phyloP scores from a whole-genome alignment of 2,113 vertebrate species.

The Tympanuchus pallidicinctus region DNA sequence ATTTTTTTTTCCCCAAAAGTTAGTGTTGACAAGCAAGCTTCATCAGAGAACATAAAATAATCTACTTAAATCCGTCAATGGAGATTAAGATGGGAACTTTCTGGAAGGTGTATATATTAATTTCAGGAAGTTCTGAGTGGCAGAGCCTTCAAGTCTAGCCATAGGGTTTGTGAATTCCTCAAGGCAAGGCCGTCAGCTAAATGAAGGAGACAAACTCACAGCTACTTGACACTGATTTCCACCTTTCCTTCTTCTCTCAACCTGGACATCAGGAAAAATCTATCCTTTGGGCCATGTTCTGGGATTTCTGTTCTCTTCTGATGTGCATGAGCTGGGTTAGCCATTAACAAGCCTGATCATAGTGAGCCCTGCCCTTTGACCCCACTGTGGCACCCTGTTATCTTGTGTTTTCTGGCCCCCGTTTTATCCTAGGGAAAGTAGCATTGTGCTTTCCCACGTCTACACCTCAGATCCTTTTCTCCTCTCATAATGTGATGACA shows the following conservation, averaged over 20 bases:
- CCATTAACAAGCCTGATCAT: neutral
- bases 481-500: neutral
- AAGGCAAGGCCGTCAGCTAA: neutral
- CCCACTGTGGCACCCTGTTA: neutral
- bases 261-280: neutral
- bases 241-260: neutral
- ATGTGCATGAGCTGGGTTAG: neutral
- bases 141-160: neutral
- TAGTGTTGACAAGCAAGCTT: neutral
- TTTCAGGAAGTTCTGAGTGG: neutral
- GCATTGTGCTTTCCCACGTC: neutral
- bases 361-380: neutral
- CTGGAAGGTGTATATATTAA: too few species aligned
- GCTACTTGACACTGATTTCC: neutral
- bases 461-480: neutral
- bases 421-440: neutral
- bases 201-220: neutral
- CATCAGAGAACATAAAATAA: neutral
- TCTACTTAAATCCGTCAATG: neutral
- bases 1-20: neutral
- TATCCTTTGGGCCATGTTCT: rapidly evolving
- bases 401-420: neutral
- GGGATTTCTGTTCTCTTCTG: neutral
- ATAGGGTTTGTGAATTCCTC: neutral
- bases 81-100: neutral